Base-by-base conservation (phyloP, 1,140 invertebrate species). In the Hyles vespertilio region DNA sequence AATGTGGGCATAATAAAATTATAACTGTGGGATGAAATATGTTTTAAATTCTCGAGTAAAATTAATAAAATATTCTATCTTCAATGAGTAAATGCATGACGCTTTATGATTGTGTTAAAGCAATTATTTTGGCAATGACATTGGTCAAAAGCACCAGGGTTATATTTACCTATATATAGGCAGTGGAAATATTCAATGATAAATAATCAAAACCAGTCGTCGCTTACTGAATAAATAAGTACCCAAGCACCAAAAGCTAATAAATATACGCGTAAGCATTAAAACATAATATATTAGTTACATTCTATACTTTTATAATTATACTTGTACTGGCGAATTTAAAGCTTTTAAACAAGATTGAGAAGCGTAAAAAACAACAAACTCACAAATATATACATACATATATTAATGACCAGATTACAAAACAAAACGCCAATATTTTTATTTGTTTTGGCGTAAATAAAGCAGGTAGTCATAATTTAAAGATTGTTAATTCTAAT, bases 181-280 rank as follows among this genome's bases (percentile, higher is more conserved):
- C 36, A 8, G 36, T 40, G 36, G 36, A 40, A 40, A 40, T 8
- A 5, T 5, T 40, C 10, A 46, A 46, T 48, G 46, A 56, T 32
- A 49, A 33, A 43, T 51, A 57, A 74, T 69, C 68, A 72, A 79
- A 77, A 79, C 72, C 76, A 79, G 73, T 60, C 67, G 43, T 56
- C 56, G 70, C 69, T 70, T 66, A 69, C 62, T 79, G 84, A 60
- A 68, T 56, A 74, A 70, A 72, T 69, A 74, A 72, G 68, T 81
- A 85, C 81, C 81, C 81, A 86, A 84, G 79, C 81, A 87, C 82
- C 81, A 70, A 65, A 86, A 80, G 77, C 77, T 55, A 75, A 77
- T 79, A 78, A 80, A 80, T 81, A 83, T 73, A 77, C 64, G 70
- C 72, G 55, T 68, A 80, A 70, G 70, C 74, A 69, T 56, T 70